Evolutionary conservation across 1,140 invertebrate species (phyloP).

Genomic region (Drosophila kepulauana): DNA sequence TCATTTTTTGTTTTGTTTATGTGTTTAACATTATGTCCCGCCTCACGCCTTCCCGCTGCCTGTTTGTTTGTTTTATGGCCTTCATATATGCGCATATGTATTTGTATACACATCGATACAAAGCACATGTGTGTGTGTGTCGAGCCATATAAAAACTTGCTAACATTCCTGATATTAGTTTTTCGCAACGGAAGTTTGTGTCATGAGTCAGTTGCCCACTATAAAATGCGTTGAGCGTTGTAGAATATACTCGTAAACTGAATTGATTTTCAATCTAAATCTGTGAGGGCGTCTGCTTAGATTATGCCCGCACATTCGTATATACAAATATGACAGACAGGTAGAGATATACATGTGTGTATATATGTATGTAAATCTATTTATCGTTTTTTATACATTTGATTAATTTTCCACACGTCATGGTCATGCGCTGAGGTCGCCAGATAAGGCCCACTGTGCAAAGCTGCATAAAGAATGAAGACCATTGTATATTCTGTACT

Average conservation of each 20-base stretch:
- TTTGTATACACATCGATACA: slow-evolving; percentile 25
- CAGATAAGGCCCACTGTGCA: slow-evolving; percentile 52
- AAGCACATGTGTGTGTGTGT: not conserved
- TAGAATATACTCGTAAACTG: slow-evolving; percentile 45
- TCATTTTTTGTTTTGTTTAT: slow-evolving; percentile 49
- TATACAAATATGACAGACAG: slow-evolving; percentile 10
- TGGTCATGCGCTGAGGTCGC: slow-evolving; percentile 66
- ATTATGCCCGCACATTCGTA: slow-evolving; percentile 10
- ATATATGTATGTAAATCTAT: slow-evolving; percentile 19
- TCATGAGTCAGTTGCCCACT: slow-evolving; percentile 65
- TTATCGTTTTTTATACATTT: slow-evolving; percentile 32
- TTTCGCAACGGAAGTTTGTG: slow-evolving; percentile 78
- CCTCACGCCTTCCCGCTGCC: slow-evolving; percentile 3
- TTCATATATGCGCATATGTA: slow-evolving; percentile 26
- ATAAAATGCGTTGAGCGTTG: slow-evolving; percentile 41
- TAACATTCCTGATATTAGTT: slow-evolving; percentile 51
- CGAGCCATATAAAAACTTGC: slow-evolving; percentile 35
- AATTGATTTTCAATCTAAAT: slow-evolving; percentile 45
- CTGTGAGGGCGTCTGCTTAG: slow-evolving; percentile 31
- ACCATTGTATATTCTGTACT: not conserved
- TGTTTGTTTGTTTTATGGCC: slow-evolving; percentile 73
- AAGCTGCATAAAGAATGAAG: slow-evolving; percentile 31
- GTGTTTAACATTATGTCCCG: slow-evolving; percentile 62
- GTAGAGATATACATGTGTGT: slow-evolving; percentile 25
- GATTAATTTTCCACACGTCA: slow-evolving; percentile 67